Evolutionary conservation across 2,797 vertebrate genomes (phyloP).

Genomic region (Nyctalus aviator): DNA sequence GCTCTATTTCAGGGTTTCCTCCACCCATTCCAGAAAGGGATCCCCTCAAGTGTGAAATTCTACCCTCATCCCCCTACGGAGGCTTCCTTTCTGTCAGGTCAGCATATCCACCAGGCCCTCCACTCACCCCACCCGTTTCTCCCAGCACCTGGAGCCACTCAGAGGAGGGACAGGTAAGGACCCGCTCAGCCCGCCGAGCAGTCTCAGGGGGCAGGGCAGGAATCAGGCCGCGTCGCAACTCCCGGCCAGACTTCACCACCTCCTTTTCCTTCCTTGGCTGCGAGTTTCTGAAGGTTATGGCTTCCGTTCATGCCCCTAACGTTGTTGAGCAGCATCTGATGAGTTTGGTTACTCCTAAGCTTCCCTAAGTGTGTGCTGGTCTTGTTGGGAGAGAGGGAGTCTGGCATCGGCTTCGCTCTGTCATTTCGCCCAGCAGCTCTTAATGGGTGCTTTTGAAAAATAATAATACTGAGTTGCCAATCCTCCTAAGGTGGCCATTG

Average conservation of each 20-base stretch:
- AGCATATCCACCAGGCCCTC: not conserved
- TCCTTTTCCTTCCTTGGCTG: not conserved
- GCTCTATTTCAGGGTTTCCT: not conserved
- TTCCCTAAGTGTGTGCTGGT: not conserved
- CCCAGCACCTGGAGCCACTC: not conserved
- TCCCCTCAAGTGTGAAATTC: not conserved
- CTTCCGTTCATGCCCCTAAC: not conserved
- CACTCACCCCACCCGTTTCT: not conserved
- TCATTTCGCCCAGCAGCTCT: not conserved
- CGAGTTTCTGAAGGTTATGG: not conserved
- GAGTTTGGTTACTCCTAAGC: not conserved
- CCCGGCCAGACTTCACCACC: not conserved
- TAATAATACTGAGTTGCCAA: not conserved
- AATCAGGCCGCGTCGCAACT: rapidly evolving
- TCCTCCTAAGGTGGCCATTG: not conserved
- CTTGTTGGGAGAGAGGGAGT: not conserved
- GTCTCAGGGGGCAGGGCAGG: not conserved
- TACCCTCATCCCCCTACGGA: not conserved
- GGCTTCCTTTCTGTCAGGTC: not conserved
- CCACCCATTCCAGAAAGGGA: not conserved
- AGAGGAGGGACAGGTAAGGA: not conserved
- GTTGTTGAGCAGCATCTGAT: not conserved
- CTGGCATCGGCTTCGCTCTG: not conserved
- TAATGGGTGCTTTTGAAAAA: not conserved
- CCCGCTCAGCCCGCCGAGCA: not conserved